Percentiles rank a stretch among this genome's conserved stretches.
These are phyloP conservation scores for Drosophila pegasa DNA, from an alignment of 2,888 invertebrate genomes.

Conservation along the genomic window DNA sequence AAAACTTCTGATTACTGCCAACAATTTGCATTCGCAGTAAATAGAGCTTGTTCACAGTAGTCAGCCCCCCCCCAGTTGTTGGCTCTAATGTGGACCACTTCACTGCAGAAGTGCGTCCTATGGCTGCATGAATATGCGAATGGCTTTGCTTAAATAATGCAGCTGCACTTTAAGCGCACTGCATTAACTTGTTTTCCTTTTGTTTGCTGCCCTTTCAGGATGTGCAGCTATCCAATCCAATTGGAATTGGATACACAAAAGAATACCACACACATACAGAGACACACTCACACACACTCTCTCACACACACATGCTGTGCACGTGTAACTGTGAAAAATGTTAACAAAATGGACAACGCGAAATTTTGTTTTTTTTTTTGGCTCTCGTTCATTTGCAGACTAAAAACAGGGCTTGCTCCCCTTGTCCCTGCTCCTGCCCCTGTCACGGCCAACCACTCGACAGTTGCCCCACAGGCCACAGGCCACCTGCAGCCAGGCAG, in stretches of 20 bases:
- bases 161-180: constrained; percentile 12
- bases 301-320: background rate
- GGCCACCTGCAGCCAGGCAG: background rate
- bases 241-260: constrained; percentile 35
- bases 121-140: background rate
- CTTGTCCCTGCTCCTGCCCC: constrained; percentile 6
- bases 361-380: constrained; percentile 35
- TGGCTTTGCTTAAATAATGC: constrained; percentile 1
- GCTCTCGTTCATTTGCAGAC: constrained; percentile 20
- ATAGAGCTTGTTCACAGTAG: too few relatives aligned
- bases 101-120: background rate
- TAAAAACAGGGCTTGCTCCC: constrained; percentile 20
- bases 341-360: constrained; percentile 69
- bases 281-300: constrained; percentile 6
- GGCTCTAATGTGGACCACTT: background rate
- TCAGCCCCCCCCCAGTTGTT: too few relatives aligned
- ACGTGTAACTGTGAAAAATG: constrained; percentile 41
- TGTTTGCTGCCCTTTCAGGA: background rate
- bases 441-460: constrained; percentile 17
- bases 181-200: constrained; percentile 25
- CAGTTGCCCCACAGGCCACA: background rate
- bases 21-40: too few relatives aligned
- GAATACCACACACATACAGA: constrained; percentile 15
- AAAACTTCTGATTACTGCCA: too few relatives aligned
- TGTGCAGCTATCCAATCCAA: constrained; percentile 25